phyloP scores from a whole-genome alignment of 1,140 invertebrate genomes.

The Onthophagus taurus region DNA sequence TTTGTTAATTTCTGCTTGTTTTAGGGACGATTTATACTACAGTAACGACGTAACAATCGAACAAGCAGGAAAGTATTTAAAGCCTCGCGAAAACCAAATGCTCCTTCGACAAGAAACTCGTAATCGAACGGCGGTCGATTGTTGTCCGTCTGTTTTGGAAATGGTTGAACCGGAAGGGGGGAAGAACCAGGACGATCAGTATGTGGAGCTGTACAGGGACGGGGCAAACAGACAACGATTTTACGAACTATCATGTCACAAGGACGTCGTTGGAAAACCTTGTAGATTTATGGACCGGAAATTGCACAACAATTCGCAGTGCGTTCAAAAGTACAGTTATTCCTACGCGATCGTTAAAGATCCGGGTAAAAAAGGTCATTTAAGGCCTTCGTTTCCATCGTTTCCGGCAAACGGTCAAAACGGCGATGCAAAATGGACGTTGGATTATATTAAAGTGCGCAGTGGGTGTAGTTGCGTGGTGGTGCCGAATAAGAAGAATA shows the following conservation, averaged over 20 bases:
- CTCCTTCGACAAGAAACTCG: conserved; percentile 49
- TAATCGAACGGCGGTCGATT: conserved; percentile 53
- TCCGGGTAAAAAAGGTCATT: conserved; percentile 24
- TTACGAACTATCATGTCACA: conserved; percentile 69
- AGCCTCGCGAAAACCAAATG: conserved; percentile 51
- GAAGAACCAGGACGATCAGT: conserved; percentile 57
- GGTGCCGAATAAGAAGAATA: conserved; percentile 27
- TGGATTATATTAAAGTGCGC: conserved; percentile 74
- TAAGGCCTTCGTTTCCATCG: conserved; percentile 38
- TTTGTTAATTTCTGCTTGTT: conserved; percentile 11
- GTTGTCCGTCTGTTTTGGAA: conserved; percentile 68
- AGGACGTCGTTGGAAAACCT: conserved; percentile 58
- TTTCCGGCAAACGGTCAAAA: conserved; percentile 44
- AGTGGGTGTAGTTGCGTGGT: conserved; percentile 77
- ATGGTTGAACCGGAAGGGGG: conserved; percentile 70
- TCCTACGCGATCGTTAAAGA: conserved; percentile 69
- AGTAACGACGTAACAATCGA: conserved; percentile 21
- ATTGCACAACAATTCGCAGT: conserved; percentile 58
- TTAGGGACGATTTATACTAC: conserved; percentile 26
- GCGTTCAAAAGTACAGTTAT: conserved; percentile 76
- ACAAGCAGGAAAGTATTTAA: conserved; percentile 31
- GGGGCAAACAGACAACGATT: conserved; percentile 56
- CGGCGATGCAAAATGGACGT: conserved; percentile 49
- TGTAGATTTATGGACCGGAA: conserved; percentile 66
- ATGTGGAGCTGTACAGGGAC: conserved; percentile 68